phyloP scores from a whole-genome alignment of 2,888 invertebrate genomes.

The Monopis laevigella region DNA sequence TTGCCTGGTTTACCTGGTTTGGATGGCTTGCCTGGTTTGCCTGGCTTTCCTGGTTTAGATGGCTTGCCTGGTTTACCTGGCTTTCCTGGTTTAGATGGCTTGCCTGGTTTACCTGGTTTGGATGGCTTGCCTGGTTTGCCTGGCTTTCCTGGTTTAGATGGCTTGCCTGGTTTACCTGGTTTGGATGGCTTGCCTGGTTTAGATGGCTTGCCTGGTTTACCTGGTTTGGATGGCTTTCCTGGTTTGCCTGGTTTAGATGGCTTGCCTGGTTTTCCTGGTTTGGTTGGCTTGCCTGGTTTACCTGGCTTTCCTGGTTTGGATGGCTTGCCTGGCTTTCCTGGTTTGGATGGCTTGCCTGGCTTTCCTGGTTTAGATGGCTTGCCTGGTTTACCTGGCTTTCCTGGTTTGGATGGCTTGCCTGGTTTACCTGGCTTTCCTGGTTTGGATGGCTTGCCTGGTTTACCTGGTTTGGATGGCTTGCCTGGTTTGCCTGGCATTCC shows the following conservation, averaged over 20 bases:
- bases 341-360: neutral
- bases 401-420: constrained; percentile 11
- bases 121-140: neutral
- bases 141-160: constrained; percentile 7
- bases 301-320: constrained; percentile 6
- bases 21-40: constrained; percentile 11
- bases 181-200: constrained; percentile 4
- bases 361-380: constrained; percentile 1
- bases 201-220: neutral
- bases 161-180: neutral
- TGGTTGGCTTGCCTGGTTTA: constrained; percentile 10
- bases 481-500: neutral
- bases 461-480: constrained; percentile 3
- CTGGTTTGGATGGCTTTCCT: neutral
- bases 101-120: neutral
- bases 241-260: constrained; percentile 5
- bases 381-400: constrained; percentile 6
- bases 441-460: constrained; percentile 12
- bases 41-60: constrained; percentile 9
- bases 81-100: constrained; percentile 12
- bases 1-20: constrained; percentile 4
- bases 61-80: constrained; percentile 4
- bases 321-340: constrained; percentile 9
- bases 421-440: constrained; percentile 9
- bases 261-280: constrained; percentile 10